Conservation (phyloP, 1,140 invertebrate genomes). For the Drosophila bipectinata region DNA sequence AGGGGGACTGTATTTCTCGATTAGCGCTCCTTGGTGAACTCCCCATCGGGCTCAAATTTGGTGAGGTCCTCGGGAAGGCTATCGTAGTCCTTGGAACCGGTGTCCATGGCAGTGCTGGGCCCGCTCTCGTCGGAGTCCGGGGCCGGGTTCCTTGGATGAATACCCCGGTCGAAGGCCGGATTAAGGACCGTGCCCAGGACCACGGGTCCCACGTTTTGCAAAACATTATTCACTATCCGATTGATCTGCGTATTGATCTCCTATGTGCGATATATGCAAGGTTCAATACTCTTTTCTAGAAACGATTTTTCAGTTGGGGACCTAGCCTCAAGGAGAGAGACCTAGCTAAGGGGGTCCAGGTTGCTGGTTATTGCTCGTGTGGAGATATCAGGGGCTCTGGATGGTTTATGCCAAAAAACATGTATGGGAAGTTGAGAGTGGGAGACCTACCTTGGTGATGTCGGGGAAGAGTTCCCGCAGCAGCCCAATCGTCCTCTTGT, state of each 20-base stretch:
- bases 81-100: conserved; percentile 53
- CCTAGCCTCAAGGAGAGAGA: conserved; percentile 3
- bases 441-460: conserved; percentile 87
- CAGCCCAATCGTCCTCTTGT: conserved; percentile 90
- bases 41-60: conserved; percentile 58
- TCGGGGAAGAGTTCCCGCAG: conserved; percentile 90
- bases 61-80: conserved; percentile 58
- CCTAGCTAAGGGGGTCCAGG: conserved; percentile 21
- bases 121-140: background rate
- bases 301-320: conserved; percentile 3
- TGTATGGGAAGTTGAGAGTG: background rate
- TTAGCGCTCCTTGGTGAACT: conserved; percentile 47
- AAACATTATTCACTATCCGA: conserved; percentile 78
- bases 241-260: conserved; percentile 81
- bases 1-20: conserved; percentile 1
- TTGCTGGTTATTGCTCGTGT: conserved; percentile 1
- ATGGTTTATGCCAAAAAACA: conserved; percentile 16
- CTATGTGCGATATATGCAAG: conserved; percentile 66
- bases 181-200: conserved; percentile 73
- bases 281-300: conserved; percentile 42
- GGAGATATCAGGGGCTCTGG: conserved; percentile 8
- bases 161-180: conserved; percentile 49
- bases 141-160: conserved; percentile 8
- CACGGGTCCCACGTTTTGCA: conserved; percentile 74
- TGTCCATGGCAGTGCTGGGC: background rate